phyloP scores from a whole-genome alignment of 1,140 invertebrate genomes.

The Drosophila sturtevanti region DNA sequence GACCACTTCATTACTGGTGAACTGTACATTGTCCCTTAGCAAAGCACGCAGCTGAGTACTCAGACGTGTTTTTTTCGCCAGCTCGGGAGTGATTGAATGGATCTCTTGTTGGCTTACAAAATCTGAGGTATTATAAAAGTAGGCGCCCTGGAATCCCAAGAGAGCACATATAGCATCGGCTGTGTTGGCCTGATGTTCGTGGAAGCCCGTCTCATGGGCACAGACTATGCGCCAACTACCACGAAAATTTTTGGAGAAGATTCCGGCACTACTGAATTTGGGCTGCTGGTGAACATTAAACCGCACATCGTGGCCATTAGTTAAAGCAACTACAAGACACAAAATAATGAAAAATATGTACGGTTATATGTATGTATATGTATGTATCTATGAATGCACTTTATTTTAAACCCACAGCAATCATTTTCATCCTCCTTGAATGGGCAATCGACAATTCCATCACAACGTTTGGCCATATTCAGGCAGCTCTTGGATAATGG shows the following conservation, averaged over 20 bases:
- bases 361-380: too few relatives aligned
- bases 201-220: slow-evolving; percentile 80
- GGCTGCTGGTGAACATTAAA: slow-evolving; percentile 85
- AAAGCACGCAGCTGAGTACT: slow-evolving; percentile 22
- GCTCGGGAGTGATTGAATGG: slow-evolving; percentile 67
- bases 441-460: slow-evolving; percentile 85
- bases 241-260: slow-evolving; percentile 84
- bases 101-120: slow-evolving; percentile 51
- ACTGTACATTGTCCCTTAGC: slow-evolving; percentile 54
- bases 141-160: slow-evolving; percentile 71
- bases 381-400: not conserved
- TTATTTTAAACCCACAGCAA: slow-evolving; percentile 85
- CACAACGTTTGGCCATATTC: slow-evolving; percentile 85
- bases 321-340: slow-evolving; percentile 85
- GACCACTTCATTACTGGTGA: slow-evolving; percentile 40
- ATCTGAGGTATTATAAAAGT: slow-evolving; percentile 62
- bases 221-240: slow-evolving; percentile 87
- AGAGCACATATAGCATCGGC: slow-evolving; percentile 59
- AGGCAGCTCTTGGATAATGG: slow-evolving; percentile 84
- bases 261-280: slow-evolving; percentile 84
- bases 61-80: slow-evolving; percentile 22
- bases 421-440: slow-evolving; percentile 89
- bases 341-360: not conserved
- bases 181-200: slow-evolving; percentile 59
- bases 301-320: slow-evolving; percentile 85